Evolutionary conservation across 2,888 invertebrate genomes (phyloP), one percentile per base, ranked within the genome.

Genomic region (Steromphala cineraria): DNA sequence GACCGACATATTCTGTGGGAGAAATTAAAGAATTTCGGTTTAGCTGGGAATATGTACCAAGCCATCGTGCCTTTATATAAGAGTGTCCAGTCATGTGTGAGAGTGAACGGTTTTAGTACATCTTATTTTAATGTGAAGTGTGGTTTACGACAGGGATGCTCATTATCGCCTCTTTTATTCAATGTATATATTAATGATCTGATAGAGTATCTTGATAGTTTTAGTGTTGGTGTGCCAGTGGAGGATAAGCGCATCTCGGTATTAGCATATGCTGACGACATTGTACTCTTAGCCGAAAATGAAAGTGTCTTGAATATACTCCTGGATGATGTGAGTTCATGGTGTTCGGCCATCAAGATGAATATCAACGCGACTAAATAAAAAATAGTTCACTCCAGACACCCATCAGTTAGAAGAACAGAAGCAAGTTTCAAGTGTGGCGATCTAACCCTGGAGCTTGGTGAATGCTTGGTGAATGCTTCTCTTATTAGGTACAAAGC

Each of bases 101-200:
- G 52, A 21, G 17, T 77, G 3, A 77, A 56, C 17, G 36, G 55
- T 31, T 19, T 77, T 17, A 31, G 28, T 53, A 77, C 77, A n/a
- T 31, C 24, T 2, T 77, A n/a, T 55, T 62, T 77, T 31, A 36
- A 56, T 17, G 56, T 77, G 28, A 56, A 5, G 17, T 19, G 77
- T 17, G 56, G 46, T 2, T 56, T 36, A 13, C 55, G 31, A 15
- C 77, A 77, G 46, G 77, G 77, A 7, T 77, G 56, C 31, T n/a
- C 55, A 19, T 56, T 76, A 19, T 76, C 55, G n/a, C 77, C 55
- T 17, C 28, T 77, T 4, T n/a, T 56, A 7, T 77, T 77, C 36
- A 55, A 77, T 19, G 0, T 77, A 3, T 55, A 77, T n/a, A 36
- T 77, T 52, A 53, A 77, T 24, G 77, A 62, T 17, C 56, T 77